Evolutionary conservation across 2,797 vertebrate species (phyloP), one percentile per base, ranked within the genome.

Genomic region (Ptychadena robeensis): DNA sequence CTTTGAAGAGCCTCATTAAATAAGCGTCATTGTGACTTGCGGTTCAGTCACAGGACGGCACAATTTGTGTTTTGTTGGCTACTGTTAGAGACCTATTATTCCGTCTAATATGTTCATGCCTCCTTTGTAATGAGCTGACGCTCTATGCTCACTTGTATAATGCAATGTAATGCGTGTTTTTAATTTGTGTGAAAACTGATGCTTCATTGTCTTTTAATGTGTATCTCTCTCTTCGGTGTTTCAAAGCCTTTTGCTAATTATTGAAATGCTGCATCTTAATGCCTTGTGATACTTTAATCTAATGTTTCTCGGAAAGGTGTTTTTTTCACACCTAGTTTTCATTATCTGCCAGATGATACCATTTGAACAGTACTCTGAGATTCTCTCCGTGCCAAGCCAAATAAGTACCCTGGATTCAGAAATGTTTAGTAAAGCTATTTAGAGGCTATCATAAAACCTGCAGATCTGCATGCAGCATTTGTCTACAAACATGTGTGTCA

Each of bases 191-290:
- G 59, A 68, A 78, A 78, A 57, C 40, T 27, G 38, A 78, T 78
- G 75, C 40, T 35, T 78, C 75, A 78, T 67, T 73, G 59, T 78
- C 32, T 57, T 66, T 53, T 53, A 66, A 78, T 61, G 67, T 73
- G 69, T 57, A 38, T 82, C 14, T 59, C 25, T 75, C 72, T 73
- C 32, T 72, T 53, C 25, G 6, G 12, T 48, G 37, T 73, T 82
- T 71, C 75, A 37, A 32, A 66, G 74, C 40, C 68, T 79, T 82
- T 78, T 83, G 75, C 73, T 79, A 79, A 83, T 79, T 27, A 34
- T 68, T 79, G 34, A 83, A 73, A 73, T 73, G 61, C 40, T 79
- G 44, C 69, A 79, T 79, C 74, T 73, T 67, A 68, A 79, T 73
- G 71, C 40, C 35, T 66, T 67, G 40, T 81, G 70, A 80, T 65